These are phyloP conservation scores for Agonopterix heracliana DNA, from an alignment of 2,888 invertebrate species.

Conservation along the genomic window DNA sequence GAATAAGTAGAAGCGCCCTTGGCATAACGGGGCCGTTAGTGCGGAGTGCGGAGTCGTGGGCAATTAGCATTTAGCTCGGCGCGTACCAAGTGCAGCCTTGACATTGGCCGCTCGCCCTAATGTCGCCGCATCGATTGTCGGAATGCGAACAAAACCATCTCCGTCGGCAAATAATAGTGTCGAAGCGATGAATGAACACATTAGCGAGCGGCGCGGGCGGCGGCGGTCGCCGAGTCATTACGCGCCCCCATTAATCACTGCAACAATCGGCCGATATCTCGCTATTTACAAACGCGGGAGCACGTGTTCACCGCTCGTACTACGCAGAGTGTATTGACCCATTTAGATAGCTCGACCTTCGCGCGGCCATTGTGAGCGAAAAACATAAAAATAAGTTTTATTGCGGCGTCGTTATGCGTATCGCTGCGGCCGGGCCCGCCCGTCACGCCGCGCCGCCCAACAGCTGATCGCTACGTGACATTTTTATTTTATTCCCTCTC, in stretches of 20 bases:
- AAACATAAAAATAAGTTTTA: constrained; percentile 77
- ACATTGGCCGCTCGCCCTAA: constrained; percentile 65
- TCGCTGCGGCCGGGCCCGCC: constrained; percentile 50
- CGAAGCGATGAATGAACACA: constrained; percentile 70
- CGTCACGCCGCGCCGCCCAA: constrained; percentile 63
- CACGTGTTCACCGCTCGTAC: constrained; percentile 72
- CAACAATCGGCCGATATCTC: constrained; percentile 77
- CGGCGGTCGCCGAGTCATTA: constrained; percentile 54
- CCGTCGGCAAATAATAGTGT: constrained; percentile 63
- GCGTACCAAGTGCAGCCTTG: constrained; percentile 71
- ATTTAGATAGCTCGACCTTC: constrained; percentile 77
- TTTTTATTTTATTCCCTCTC: constrained; percentile 75
- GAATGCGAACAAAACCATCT: constrained; percentile 68
- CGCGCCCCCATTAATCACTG: constrained; percentile 75
- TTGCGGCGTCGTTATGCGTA: constrained; percentile 75
- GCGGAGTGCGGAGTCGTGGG: constrained; percentile 21
- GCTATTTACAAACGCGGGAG: constrained; percentile 76
- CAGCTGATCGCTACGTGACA: constrained; percentile 77
- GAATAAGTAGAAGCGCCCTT: constrained; percentile 11
- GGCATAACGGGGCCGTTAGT: constrained; percentile 47
- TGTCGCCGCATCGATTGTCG: constrained; percentile 63
- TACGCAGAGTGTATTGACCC: constrained; percentile 76
- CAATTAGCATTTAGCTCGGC: constrained; percentile 27
- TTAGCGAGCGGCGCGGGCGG: constrained; percentile 59
- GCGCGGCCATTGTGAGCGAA: constrained; percentile 76